These are phyloP conservation scores for Eretmochelys imbricata DNA, from an alignment of 2,113 vertebrate species.

Conservation along the genomic window DNA sequence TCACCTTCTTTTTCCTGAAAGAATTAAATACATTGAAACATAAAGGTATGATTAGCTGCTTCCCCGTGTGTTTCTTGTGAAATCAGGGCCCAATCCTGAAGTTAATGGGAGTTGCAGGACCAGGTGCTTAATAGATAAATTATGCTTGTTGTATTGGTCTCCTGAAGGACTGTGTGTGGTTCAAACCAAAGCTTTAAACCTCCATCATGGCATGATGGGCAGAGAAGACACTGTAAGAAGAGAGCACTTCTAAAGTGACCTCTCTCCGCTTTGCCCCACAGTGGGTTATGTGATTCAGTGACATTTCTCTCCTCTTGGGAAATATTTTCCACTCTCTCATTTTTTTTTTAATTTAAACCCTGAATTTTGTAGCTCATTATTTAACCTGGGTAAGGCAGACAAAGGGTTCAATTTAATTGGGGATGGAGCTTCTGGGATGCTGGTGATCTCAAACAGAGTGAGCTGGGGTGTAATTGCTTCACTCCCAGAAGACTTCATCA, in stretches of 20 bases:
- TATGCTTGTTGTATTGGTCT: background rate
- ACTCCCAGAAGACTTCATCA: background rate
- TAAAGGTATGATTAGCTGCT: background rate
- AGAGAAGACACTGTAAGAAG: background rate
- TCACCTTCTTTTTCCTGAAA: background rate
- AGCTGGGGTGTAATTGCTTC: background rate
- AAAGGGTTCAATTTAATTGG: fast-evolving
- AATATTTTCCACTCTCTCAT: background rate
- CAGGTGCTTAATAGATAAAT: background rate
- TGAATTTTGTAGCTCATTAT: background rate
- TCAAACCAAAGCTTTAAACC: fast-evolving
- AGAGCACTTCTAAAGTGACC: background rate
- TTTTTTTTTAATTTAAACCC: background rate
- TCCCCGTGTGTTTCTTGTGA: background rate
- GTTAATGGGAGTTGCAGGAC: background rate
- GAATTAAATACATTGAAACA: background rate
- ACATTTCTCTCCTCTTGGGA: background rate
- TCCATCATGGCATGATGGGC: background rate
- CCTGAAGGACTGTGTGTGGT: fast-evolving
- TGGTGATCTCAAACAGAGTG: fast-evolving
- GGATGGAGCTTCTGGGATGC: background rate
- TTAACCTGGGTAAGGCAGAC: background rate
- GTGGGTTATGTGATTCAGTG: background rate
- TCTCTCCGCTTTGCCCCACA: background rate
- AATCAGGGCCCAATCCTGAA: background rate